Base-by-base conservation (phyloP, 1,140 invertebrate genomes). In the Drosophila albomicans region DNA sequence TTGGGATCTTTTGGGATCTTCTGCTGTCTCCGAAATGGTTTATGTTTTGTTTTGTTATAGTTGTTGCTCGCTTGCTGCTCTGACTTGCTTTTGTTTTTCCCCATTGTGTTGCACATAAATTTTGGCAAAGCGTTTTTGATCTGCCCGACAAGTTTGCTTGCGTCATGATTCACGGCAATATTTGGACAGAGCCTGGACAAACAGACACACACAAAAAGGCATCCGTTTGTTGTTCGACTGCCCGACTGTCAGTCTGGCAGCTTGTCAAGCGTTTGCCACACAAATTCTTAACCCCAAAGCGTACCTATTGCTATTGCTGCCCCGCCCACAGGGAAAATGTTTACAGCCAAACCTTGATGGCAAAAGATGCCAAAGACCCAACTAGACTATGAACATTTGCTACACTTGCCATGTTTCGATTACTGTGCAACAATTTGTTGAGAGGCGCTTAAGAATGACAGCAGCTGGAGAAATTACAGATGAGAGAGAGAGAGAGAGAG, bases 271-370 rank as follows among this genome's bases (percentile, higher is more conserved):
- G 45, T 43, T 69, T 70, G 65, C 71, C 72, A 78, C 72, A 43
- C 32, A 51, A 41, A 57, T 56, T 38, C 59, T 71, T 74, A 78
- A n/a, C 48, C 10, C 10, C 20, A 25, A 25, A n/a, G 20, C 25
- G 16, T 52, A 52, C 51, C 51, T 54, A 30, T n/a, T 11, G 16
- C 51, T 54, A 28, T n/a, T 11, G 11, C 25, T 38, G 5, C n/a
- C 4, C 10, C 11, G 2, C 11, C 1, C 5, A 5, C 59, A 64
- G 63, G 56, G 51, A 16, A 82, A 79, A 70, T 71, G 79, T 87
- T 87, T 88, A 71, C 49, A 79, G 79, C 84, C 20, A 25, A 25
- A 88, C 74, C 76, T 81, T 75, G 76, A 75, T 82, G 76, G 30
- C 11, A 71, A 46, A 61, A 5, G 58, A 52, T 28, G 28, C 35